Conservation (phyloP, 2,888 invertebrate genomes). For the Leptura quadrifasciata region DNA sequence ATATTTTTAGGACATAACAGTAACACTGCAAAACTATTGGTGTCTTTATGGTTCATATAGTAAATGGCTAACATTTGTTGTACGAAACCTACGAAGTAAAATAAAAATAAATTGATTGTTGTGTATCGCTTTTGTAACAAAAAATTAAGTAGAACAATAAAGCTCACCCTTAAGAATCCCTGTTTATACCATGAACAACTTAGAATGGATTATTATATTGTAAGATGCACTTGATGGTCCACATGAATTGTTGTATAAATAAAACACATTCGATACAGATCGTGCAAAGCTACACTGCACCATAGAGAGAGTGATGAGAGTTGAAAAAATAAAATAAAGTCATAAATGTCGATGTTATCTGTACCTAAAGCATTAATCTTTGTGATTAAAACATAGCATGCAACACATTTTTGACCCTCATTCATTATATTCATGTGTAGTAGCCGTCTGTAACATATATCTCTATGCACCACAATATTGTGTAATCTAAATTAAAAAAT, state of each 20-base stretch:
- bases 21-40: too few species aligned
- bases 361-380: not conserved
- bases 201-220: slow-evolving; percentile 23
- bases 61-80: too few species aligned
- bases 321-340: not conserved
- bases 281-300: not conserved
- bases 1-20: too few species aligned
- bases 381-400: too few species aligned
- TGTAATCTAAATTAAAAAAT: not conserved
- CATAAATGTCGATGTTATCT: not conserved
- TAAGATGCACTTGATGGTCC: slow-evolving; percentile 7
- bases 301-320: not conserved
- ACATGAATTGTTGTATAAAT: not conserved
- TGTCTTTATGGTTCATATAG: too few species aligned
- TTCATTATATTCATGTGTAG: not conserved
- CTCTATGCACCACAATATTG: not conserved
- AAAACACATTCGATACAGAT: not conserved
- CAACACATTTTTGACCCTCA: not conserved
- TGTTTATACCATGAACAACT: not conserved
- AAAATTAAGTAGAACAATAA: too few species aligned
- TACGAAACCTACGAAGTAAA: too few species aligned
- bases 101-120: too few species aligned
- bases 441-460: not conserved
- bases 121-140: too few species aligned
- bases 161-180: too few species aligned